phyloP scores from a whole-genome alignment of 2,888 invertebrate species.

The Cetonia aurata region DNA sequence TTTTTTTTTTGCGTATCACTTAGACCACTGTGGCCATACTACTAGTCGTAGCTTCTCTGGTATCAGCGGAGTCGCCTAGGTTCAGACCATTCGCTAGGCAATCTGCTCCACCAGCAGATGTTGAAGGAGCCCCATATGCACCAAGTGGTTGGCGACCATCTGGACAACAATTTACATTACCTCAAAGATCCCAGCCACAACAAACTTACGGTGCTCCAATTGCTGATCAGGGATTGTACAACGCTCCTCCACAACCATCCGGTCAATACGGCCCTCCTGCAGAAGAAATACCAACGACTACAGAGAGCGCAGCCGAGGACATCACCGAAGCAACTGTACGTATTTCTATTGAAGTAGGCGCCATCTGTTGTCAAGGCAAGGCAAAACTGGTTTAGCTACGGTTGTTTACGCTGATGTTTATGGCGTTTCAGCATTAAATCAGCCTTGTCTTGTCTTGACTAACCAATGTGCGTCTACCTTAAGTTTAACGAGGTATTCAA shows the following conservation, averaged over 20 bases:
- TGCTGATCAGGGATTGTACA: conserved; percentile 31
- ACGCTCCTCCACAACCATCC: conserved; percentile 45
- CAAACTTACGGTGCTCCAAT: conserved; percentile 43
- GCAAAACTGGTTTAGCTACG: background rate
- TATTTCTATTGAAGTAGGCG: background rate
- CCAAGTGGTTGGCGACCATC: conserved; percentile 67
- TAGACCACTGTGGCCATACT: conserved; percentile 64
- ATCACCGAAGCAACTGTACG: conserved; percentile 46
- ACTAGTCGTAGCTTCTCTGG: conserved; percentile 63
- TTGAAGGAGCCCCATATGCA: conserved; percentile 61
- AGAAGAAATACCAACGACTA: conserved; percentile 59
- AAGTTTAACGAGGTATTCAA: background rate
- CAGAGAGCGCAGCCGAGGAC: conserved; percentile 39
- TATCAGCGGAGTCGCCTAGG: conserved; percentile 66
- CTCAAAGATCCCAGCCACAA: conserved; percentile 57
- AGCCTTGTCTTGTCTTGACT: too few relatives aligned
- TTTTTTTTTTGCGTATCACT: conserved; percentile 44
- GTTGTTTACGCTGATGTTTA: conserved; percentile 48
- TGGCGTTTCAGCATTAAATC: background rate
- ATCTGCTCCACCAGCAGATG: conserved; percentile 36
- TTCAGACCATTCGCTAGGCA: conserved; percentile 61
- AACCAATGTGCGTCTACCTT: background rate
- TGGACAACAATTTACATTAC: conserved; percentile 66
- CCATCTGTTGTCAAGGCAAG: background rate
- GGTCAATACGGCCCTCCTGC: conserved; percentile 58